Evolutionary conservation across 2,888 invertebrate species (phyloP).

Genomic region (Epiblema foenella): DNA sequence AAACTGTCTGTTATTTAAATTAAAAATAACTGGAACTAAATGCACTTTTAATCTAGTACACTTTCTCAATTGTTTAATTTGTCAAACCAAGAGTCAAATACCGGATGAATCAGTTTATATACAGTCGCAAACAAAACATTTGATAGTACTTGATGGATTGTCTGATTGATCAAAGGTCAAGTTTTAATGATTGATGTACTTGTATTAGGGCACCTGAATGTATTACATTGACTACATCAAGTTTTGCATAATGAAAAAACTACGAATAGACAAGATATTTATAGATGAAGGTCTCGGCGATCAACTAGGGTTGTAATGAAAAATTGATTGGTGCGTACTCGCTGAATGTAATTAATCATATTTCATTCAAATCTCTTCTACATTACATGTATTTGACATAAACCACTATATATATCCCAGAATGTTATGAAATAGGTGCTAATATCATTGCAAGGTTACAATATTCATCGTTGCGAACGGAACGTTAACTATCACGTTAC

Average conservation of each 20-base stretch:
- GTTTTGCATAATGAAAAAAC: slow-evolving; percentile 40
- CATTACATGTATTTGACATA: slow-evolving; percentile 10
- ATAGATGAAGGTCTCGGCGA: slow-evolving; percentile 79
- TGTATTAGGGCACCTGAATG: slow-evolving; percentile 7
- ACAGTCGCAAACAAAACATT: slow-evolving; percentile 40
- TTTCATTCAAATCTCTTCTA: slow-evolving; percentile 6
- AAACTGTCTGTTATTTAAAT: no score
- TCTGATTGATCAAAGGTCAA: slow-evolving; percentile 53
- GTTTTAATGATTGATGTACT: slow-evolving; percentile 32
- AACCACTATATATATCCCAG: slow-evolving; percentile 33
- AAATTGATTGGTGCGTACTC: slow-evolving; percentile 55
- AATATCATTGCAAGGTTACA: slow-evolving; percentile 59
- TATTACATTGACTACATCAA: slow-evolving; percentile 1
- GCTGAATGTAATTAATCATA: slow-evolving; percentile 2
- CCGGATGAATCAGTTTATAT: slow-evolving; percentile 19
- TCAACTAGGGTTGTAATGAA: slow-evolving; percentile 58
- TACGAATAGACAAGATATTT: slow-evolving; percentile 64
- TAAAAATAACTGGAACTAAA: background rate
- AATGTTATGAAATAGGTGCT: slow-evolving; percentile 44
- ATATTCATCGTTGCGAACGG: slow-evolving; percentile 48
- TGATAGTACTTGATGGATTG: slow-evolving; percentile 35
- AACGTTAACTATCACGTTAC: slow-evolving; percentile 34
- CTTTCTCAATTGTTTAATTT: slow-evolving; percentile 53
- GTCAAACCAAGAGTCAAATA: slow-evolving; percentile 20
- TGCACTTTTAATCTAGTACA: background rate